Evolutionary conservation across 1,140 invertebrate species (phyloP), one percentile per base, ranked within the genome.

Genomic region (Colletes gigas): DNA sequence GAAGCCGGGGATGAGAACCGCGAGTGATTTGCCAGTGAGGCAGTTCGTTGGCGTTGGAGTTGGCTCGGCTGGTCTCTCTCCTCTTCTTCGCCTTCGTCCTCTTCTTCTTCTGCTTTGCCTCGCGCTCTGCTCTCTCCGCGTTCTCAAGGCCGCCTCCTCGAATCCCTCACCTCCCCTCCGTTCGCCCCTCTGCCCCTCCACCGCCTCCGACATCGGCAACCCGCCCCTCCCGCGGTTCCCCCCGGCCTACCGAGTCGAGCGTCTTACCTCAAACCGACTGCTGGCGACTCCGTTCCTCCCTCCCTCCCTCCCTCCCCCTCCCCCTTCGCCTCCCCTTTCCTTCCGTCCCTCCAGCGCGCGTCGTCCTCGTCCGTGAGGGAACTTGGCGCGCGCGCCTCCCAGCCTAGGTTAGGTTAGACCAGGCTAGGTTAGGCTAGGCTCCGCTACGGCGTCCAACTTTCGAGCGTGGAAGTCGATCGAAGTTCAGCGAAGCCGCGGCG

Each of bases 91-190:
- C 21, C 60, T 19, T 57, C 71, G 75, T 71, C 63, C 17, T 9
- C 74, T 77, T 67, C 71, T 54, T 78, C 80, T 59, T 85, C 74
- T 88, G 88, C 86, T 68, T 78, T 62, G 73, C 77, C 80, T 83
- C 84, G 59, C 83, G 78, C 62, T 60, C 74, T 76, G 86, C 78
- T 89, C 85, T 86, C 88, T 87, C 84, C 73, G 90, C 89, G 89
- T 89, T 92, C 92, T 93, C 92, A 93, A 92, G 92, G 92, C 91
- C 93, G 92, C 88, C 91, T 90, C 90, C 89, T 93, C 89, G 84
- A 88, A 90, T 88, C 90, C 88, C 88, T 85, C 83, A 86, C 73
- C 78, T 60, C 84, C 88, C 47, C 50, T 71, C 74, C 71, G 52
- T 59, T 82, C 83, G 60, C n/a, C 65, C 77, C 78, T 70, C 78